Evolutionary conservation across 2,113 vertebrate genomes (phyloP).

Genomic region (Gnathonemus echidnorhynchus): DNA sequence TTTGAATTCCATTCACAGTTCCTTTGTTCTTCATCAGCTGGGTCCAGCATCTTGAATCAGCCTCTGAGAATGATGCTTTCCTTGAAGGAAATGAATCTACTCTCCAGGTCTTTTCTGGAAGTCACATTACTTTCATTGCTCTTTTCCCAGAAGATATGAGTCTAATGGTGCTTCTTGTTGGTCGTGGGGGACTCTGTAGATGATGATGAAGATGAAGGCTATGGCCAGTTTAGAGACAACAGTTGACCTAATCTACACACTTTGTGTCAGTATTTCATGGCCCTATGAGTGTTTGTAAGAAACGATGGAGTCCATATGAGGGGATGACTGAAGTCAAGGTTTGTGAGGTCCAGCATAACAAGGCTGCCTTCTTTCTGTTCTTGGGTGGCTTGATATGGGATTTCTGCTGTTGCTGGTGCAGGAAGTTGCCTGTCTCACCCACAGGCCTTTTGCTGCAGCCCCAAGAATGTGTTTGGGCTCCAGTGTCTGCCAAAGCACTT

Average conservation of each 20-base stretch:
- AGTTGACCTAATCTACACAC: not conserved
- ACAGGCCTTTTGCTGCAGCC: not conserved
- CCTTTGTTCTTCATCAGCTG: not conserved
- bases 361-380: conserved; percentile 2
- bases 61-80: not conserved
- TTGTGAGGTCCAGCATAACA: not conserved
- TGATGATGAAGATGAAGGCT: not conserved
- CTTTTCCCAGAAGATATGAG: not conserved
- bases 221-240: not conserved
- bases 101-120: not conserved
- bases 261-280: not conserved
- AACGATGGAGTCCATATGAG: not conserved
- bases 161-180: not conserved
- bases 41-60: not conserved
- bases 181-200: not conserved
- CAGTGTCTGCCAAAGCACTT: conserved; percentile 14
- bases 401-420: not conserved
- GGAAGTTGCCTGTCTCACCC: conserved; percentile 13
- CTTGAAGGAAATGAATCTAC: not conserved
- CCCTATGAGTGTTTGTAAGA: not conserved
- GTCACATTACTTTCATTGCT: not conserved
- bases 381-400: conserved; percentile 21
- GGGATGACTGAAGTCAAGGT: not conserved
- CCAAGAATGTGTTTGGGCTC: conserved; percentile 19
- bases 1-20: not conserved